Conservation (phyloP, 2,113 vertebrate species). For the Hemichromis elongatus region DNA sequence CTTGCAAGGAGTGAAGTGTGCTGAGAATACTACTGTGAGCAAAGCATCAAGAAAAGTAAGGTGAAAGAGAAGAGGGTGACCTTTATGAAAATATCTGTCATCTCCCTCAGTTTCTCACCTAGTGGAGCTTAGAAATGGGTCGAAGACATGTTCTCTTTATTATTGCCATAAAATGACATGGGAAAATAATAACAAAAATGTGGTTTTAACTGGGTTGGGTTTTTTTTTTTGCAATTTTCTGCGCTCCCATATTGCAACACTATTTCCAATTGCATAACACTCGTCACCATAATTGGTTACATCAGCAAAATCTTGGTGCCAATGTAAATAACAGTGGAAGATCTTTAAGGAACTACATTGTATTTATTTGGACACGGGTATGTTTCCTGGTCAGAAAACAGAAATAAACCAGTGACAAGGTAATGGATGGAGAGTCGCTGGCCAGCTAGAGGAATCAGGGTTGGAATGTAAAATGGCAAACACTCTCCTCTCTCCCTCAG, state of each 20-base stretch:
- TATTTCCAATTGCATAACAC: not conserved
- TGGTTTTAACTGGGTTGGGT: too few species aligned
- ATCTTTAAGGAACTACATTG: not conserved
- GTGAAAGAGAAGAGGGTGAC: slow-evolving; percentile 30
- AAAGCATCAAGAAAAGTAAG: slow-evolving; percentile 32
- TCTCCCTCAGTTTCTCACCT: slow-evolving; percentile 1
- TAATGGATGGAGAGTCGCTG: not conserved
- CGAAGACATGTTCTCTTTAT: not conserved
- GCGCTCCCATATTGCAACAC: not conserved
- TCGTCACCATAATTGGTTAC: not conserved
- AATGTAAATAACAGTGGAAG: not conserved
- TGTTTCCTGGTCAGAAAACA: not conserved
- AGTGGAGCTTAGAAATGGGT: slow-evolving; percentile 24
- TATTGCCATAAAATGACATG: not conserved
- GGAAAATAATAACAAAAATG: not conserved
- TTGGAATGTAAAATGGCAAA: slow-evolving; percentile 20
- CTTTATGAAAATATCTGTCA: slow-evolving; percentile 43
- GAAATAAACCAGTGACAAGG: not conserved
- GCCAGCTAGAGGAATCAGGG: not conserved
- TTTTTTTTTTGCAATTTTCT: not conserved
- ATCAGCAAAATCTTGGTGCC: not conserved
- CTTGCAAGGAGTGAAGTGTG: not conserved
- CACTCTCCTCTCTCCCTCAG: slow-evolving; percentile 5
- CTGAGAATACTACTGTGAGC: slow-evolving; percentile 20
- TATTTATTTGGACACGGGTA: not conserved